Evolutionary conservation across 2,888 invertebrate species (phyloP).

Genomic region (Leucoma salicis): DNA sequence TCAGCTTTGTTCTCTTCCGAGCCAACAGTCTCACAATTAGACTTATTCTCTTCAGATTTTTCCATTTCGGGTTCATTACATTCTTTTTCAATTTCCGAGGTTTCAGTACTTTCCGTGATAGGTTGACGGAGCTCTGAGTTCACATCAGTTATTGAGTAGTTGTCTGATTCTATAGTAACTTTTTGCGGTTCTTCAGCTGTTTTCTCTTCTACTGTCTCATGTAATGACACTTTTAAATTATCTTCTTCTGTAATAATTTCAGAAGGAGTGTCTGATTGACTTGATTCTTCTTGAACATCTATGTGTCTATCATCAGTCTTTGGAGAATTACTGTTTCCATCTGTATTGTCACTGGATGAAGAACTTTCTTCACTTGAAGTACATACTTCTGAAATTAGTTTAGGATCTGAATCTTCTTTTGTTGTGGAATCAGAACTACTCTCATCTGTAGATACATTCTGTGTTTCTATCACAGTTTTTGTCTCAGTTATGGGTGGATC

Average conservation of each 20-base stretch:
- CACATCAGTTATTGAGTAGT: conserved; percentile 71
- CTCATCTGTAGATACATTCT: conserved; percentile 51
- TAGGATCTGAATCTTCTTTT: conserved; percentile 62
- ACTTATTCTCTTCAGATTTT: conserved; percentile 29
- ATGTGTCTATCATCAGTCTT: conserved; percentile 55
- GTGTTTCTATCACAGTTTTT: conserved; percentile 41
- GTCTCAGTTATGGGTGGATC: conserved; percentile 27
- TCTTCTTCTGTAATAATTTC: conserved; percentile 28
- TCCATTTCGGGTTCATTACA: conserved; percentile 26
- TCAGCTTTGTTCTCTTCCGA: conserved; percentile 22
- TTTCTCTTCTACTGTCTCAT: conserved; percentile 17
- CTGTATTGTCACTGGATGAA: conserved; percentile 72
- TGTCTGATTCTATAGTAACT: conserved; percentile 54
- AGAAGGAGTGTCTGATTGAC: conserved; percentile 38
- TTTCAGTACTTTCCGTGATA: conserved; percentile 30
- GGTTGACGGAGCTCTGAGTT: conserved; percentile 61
- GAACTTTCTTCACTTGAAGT: conserved; percentile 75
- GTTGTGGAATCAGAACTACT: conserved; percentile 61
- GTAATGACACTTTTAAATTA: conserved; percentile 28
- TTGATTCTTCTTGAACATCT: conserved; percentile 55
- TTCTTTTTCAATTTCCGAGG: conserved; percentile 19
- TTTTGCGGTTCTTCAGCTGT: conserved; percentile 34
- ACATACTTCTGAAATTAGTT: conserved; percentile 60
- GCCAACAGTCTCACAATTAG: conserved; percentile 33
- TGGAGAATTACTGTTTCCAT: conserved; percentile 73